Evolutionary conservation across 2,888 invertebrate genomes (phyloP).

Genomic region (Erannis defoliaria): DNA sequence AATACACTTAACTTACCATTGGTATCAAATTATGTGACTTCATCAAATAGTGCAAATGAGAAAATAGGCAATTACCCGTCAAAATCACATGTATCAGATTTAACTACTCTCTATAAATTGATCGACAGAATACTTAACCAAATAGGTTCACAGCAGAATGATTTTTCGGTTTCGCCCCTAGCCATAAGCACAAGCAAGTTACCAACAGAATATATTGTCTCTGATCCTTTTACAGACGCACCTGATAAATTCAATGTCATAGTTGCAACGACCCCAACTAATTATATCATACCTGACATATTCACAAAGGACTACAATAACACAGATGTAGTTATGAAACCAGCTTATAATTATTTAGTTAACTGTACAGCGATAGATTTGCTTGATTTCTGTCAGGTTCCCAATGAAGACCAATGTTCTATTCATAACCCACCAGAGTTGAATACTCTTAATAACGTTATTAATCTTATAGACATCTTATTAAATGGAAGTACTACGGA

Average conservation of each 20-base stretch:
- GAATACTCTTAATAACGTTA: not conserved
- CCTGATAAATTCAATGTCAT: not conserved
- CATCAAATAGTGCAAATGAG: not conserved
- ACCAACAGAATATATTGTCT: slow-evolving; percentile 1
- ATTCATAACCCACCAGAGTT: not conserved
- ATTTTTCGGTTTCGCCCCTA: not conserved
- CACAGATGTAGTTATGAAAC: not conserved
- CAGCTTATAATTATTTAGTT: not conserved
- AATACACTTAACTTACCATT: not conserved
- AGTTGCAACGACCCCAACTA: not conserved
- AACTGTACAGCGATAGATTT: not conserved
- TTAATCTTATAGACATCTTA: slow-evolving; percentile 11
- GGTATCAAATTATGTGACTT: not conserved
- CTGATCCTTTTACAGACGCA: not conserved
- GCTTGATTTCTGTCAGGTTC: slow-evolving; percentile 7
- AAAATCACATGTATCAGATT: not conserved
- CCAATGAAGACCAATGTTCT: slow-evolving; percentile 12
- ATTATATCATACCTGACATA: not conserved
- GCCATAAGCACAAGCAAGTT: not conserved
- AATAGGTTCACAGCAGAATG: not conserved
- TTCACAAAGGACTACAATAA: not conserved
- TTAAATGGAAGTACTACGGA: slow-evolving; percentile 12
- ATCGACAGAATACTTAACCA: not conserved
- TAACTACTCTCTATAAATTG: slow-evolving; percentile 3
- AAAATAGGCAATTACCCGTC: not conserved